Base-by-base conservation (phyloP, 2,113 vertebrate genomes). In the Grantiella picta region DNA sequence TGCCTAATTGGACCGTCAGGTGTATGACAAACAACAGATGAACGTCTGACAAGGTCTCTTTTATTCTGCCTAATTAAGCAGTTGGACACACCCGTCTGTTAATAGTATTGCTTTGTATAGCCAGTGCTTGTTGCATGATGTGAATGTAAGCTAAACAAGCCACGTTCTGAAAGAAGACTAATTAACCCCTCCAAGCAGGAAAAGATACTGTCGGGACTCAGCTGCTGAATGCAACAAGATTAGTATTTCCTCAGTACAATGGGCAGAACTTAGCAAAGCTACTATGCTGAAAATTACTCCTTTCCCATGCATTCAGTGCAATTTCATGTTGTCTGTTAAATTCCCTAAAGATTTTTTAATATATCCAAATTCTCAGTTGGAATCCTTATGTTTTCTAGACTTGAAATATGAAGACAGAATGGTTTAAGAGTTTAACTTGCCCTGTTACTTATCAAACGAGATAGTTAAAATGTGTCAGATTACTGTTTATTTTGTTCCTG, bases 61-160 rank as follows among this genome's bases (percentile, higher is more conserved):
- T 96, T 96, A 97, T 98, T 98, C 96, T 97, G 90, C 88, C 92
- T 98, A 98, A 98, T 98, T 98, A 98, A 97, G 92, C 93, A 97
- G 94, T 92, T 95, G 95, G 97, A 97, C 98, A 98, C 96, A 97
- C 94, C 95, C 83, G 5, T 85, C 95, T 97, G 83, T 96, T 98
- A 98, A 98, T 54, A 86, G 90, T 86, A 96, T 91, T 94, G 82
- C 95, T 97, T 97, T 98, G 92, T 95, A 95, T 42, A 92, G 95
- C 61, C 73, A 96, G 66, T 38, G 91, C 89, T 92, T 94, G 81
- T 78, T 96, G 92, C 96, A 97, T 92, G 96, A 97, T 85, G 63
- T 60, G 90, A 97, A 97, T 93, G 68, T 94, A 96, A 96, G 91
- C 94, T 97, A 97, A 98, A 98, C 94, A 97, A 90, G 79, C 76